Conservation (phyloP, 2,797 vertebrate species). For the Hippopotamyrus pictus region DNA sequence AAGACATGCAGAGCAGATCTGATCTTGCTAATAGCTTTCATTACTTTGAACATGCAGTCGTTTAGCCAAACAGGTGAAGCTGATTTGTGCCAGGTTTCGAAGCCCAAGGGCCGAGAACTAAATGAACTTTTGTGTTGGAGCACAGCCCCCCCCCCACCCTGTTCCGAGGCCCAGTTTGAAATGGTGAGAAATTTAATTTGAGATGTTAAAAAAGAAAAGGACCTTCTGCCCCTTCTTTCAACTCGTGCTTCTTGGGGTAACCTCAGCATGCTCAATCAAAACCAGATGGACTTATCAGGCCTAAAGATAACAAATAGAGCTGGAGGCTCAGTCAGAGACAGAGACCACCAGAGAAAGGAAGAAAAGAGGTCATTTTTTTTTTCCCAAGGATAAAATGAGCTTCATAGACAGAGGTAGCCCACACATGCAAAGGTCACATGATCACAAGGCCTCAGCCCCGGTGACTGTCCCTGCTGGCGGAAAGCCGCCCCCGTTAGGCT, state of each 20-base stretch:
- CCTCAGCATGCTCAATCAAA: slow-evolving; percentile 88
- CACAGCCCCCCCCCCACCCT: slow-evolving; percentile 63
- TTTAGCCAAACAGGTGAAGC: slow-evolving; percentile 84
- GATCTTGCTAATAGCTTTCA: slow-evolving; percentile 65
- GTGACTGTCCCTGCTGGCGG: neutral
- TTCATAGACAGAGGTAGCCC: slow-evolving; percentile 43
- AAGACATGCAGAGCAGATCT: slow-evolving; percentile 59
- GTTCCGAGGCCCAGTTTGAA: slow-evolving; percentile 74
- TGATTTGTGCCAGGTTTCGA: slow-evolving; percentile 74
- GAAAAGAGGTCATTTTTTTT: slow-evolving; percentile 50
- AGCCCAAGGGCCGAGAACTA: slow-evolving; percentile 64
- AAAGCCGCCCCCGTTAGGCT: neutral
- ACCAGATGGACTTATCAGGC: slow-evolving; percentile 94
- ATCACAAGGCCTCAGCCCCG: neutral
- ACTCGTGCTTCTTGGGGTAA: slow-evolving; percentile 70
- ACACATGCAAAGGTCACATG: slow-evolving; percentile 37
- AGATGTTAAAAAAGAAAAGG: slow-evolving; percentile 46
- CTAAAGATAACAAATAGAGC: slow-evolving; percentile 93
- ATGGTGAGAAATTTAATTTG: slow-evolving; percentile 96
- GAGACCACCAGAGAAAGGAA: slow-evolving; percentile 74
- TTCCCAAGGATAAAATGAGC: slow-evolving; percentile 29
- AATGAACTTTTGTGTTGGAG: slow-evolving; percentile 62
- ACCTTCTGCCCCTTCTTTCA: slow-evolving; percentile 48
- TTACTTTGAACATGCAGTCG: slow-evolving; percentile 70
- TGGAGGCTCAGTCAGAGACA: slow-evolving; percentile 72